These are phyloP conservation scores for Archivesica marissinica DNA, from an alignment of 1,140 invertebrate genomes.

Conservation along the genomic window DNA sequence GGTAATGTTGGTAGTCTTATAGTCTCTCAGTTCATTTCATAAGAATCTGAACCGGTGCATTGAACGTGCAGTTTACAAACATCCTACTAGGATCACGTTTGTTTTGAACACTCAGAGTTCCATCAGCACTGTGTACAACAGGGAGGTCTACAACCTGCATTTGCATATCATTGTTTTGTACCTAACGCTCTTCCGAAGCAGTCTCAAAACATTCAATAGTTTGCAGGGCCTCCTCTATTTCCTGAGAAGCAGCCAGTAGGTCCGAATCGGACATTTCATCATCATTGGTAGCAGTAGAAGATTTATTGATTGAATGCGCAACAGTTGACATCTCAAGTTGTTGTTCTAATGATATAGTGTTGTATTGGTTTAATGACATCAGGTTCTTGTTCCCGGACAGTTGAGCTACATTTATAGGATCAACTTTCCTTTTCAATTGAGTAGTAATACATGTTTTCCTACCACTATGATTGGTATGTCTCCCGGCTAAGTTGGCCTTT, in stretches of 20 bases:
- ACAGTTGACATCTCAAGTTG: slow-evolving; percentile 6
- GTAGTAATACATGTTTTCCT: slow-evolving; percentile 12
- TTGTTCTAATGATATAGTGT: not conserved
- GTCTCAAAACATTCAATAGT: not conserved
- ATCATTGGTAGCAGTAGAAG: not conserved
- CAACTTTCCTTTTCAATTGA: not conserved
- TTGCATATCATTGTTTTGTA: not conserved
- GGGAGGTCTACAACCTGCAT: not conserved
- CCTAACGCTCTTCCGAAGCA: not conserved
- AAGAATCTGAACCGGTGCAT: not conserved
- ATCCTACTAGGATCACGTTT: not conserved
- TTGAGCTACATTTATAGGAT: not conserved
- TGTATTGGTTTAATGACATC: slow-evolving; percentile 22
- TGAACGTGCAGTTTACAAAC: slow-evolving; percentile 20
- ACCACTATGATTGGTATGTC: slow-evolving; percentile 7
- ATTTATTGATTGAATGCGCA: not conserved
- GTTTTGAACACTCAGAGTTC: not conserved
- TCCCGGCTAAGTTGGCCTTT: not conserved
- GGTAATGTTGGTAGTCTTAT: no score
- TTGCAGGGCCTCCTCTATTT: not conserved
- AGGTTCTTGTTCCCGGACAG: slow-evolving; percentile 4
- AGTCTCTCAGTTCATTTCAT: no score
- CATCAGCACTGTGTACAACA: not conserved
- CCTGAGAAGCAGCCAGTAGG: not conserved
- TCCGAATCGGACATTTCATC: slow-evolving; percentile 16